Evolutionary conservation across 1,140 invertebrate genomes (phyloP).

Genomic region (Cherax destructor): DNA sequence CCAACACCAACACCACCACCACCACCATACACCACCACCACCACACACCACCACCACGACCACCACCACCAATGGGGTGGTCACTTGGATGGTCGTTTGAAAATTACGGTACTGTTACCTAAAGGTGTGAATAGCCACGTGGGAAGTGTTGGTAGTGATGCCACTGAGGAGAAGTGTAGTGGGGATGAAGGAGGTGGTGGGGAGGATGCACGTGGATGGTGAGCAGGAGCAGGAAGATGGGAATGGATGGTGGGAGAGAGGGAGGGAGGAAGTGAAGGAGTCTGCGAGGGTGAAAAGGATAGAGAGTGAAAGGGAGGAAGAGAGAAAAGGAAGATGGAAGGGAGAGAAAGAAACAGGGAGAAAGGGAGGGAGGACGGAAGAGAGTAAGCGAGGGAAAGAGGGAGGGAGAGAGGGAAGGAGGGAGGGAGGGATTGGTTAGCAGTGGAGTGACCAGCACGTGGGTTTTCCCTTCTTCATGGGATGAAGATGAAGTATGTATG

Average conservation of each 20-base stretch:
- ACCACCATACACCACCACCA: too few relatives aligned
- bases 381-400: neutral
- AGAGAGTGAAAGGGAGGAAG: neutral
- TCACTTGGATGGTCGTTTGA: neutral
- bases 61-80: too few relatives aligned
- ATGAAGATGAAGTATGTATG: too few relatives aligned
- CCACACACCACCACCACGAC: too few relatives aligned
- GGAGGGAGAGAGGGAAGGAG: neutral
- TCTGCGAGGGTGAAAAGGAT: neutral
- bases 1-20: too few relatives aligned
- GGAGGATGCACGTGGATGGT: neutral
- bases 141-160: slow-evolving; percentile 12
- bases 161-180: too few relatives aligned
- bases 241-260: too few relatives aligned
- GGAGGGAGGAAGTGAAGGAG: too few relatives aligned
- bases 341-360: neutral
- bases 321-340: neutral
- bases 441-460: slow-evolving; percentile 28
- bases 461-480: neutral
- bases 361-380: neutral
- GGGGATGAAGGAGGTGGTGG: neutral
- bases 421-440: neutral
- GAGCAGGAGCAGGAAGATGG: neutral
- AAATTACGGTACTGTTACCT: slow-evolving; percentile 34
- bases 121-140: slow-evolving; percentile 27